Evolutionary conservation across 2,888 invertebrate species (phyloP).

Genomic region (Ecliptopera silaceata): DNA sequence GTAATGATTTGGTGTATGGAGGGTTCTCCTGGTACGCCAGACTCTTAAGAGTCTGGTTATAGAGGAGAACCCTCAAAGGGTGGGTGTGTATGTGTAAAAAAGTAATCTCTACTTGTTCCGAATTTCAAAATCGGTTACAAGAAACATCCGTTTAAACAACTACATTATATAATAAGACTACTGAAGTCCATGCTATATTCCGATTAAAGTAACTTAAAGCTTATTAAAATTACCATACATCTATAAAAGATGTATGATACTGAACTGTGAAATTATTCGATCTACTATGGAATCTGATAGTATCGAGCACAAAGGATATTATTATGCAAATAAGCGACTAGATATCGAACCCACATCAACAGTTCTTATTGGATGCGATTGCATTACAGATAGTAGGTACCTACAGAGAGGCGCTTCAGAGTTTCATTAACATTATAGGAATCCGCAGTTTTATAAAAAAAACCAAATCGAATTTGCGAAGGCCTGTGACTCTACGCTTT

Average conservation of each 20-base stretch:
- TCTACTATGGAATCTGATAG: slow-evolving; percentile 30
- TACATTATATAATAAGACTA: no score
- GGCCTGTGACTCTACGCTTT: neutral
- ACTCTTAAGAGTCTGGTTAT: no score
- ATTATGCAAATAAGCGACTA: slow-evolving; percentile 61
- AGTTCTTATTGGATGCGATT: slow-evolving; percentile 63
- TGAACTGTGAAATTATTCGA: slow-evolving; percentile 11
- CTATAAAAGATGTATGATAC: slow-evolving; percentile 4
- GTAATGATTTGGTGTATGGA: no score
- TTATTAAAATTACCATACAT: slow-evolving; percentile 16
- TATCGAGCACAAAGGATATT: slow-evolving; percentile 54
- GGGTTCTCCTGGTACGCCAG: no score
- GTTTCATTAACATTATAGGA: slow-evolving; percentile 26
- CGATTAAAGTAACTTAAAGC: no score
- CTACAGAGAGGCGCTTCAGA: slow-evolving; percentile 20
- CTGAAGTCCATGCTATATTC: no score
- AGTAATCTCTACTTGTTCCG: no score
- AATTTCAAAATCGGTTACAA: no score
- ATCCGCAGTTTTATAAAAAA: slow-evolving; percentile 14
- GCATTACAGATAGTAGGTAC: slow-evolving; percentile 62
- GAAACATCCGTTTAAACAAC: no score
- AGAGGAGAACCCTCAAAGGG: no score
- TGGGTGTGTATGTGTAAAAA: no score
- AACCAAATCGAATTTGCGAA: slow-evolving; percentile 1
- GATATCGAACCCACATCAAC: slow-evolving; percentile 62